Evolutionary conservation across 1,140 invertebrate species (phyloP), one percentile per base, ranked within the genome.

Genomic region (Philopotamus ludificatus): DNA sequence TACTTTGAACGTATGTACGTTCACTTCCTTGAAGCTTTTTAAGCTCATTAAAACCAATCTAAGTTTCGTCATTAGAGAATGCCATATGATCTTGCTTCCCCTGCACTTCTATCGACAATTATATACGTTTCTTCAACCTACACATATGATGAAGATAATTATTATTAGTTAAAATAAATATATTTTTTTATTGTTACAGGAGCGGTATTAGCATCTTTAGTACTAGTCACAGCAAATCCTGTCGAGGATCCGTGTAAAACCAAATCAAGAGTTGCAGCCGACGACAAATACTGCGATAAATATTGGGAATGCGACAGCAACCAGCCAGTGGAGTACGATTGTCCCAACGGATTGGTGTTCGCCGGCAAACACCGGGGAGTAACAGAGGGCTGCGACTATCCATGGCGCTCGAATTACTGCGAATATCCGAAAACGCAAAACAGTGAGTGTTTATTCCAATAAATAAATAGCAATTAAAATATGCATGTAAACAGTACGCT

Each of bases 311-410:
- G 92, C 72, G 79, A 81, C 63, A 81, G 79, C 65, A 89, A 89
- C 0, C 87, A 90, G 71, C 86, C 89, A 0, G 88, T 92, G 65
- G 79, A 92, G 26, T 93, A 91, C 74, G 91, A 94, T 78, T 95
- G 93, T 75, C 93, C 93, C 26, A 95, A 94, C 72, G 93, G 93
- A 4, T 77, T 94, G 23, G 92, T 94, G 1, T 95, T 91, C 77
- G 90, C 92, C 25, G 92, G 92, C 0, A 92, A 92, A 74, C 88
- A 93, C 73, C 81, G 90, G 22, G 91, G 91, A 1, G 90, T 93
- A 0, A 90, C 91, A 1, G 90, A 93, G 74, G 90, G 90, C 2
- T 93, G 92, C 72, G 92, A 94, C 77, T 94, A 94, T 74, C 91
- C 92, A 0, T 93, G 91, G 91, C 83, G 91, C 68, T 89, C 90